Percentiles rank a stretch among this genome's conserved stretches.
Conservation (phyloP, 1,140 invertebrate genomes). For the Drusus annulatus region DNA sequence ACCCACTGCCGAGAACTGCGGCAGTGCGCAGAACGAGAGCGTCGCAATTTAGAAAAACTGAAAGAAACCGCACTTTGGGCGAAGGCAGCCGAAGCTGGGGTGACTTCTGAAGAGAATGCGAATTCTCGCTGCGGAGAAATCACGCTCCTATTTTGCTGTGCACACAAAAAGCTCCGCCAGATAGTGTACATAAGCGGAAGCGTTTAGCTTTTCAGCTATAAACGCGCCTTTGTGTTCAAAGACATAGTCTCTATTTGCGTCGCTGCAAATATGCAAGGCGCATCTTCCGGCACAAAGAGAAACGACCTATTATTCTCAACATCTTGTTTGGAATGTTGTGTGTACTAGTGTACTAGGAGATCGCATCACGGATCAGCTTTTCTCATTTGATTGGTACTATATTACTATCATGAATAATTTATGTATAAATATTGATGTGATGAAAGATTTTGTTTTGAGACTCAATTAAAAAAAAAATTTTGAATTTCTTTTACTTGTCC, state of each 20-base stretch:
- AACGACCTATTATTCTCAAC: conserved; percentile 5
- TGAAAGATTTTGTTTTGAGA: no score
- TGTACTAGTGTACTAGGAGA: no score
- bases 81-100: neutral
- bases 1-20: neutral
- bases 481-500: no score
- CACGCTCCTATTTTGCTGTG: conserved; percentile 22
- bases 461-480: no score
- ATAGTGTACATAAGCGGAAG: conserved; percentile 38
- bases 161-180: neutral
- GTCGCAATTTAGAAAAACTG: conserved; percentile 34
- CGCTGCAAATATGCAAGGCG: neutral
- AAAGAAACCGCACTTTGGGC: neutral
- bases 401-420: no score
- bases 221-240: conserved; percentile 35
- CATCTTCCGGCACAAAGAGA: conserved; percentile 1
- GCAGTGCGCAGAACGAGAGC: neutral
- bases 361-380: no score
- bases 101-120: neutral
- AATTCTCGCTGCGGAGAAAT: neutral
- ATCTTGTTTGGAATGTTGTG: neutral
- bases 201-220: conserved; percentile 34
- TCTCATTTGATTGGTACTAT: no score
- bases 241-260: conserved; percentile 27
- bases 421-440: no score